Conservation (phyloP, 53 echinoderm and acorn worm species). For the Henricia sp. region DNA sequence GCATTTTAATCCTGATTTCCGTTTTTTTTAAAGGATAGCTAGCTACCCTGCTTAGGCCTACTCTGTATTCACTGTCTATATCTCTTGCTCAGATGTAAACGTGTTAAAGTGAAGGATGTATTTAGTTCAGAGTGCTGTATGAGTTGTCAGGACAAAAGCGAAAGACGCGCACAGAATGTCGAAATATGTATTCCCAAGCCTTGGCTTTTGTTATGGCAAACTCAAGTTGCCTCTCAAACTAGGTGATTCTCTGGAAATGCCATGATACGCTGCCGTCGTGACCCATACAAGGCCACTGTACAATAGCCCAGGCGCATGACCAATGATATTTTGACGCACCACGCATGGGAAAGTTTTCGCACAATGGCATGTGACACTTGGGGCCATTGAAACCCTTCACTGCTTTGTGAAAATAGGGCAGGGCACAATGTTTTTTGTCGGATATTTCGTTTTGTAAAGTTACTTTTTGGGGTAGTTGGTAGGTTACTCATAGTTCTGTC, state of each 20-base stretch:
- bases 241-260: neutral
- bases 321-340: too few species aligned
- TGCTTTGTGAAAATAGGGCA: too few species aligned
- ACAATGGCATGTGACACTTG: too few species aligned
- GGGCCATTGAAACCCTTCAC: too few species aligned
- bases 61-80: too few species aligned
- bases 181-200: neutral
- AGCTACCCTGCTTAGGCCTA: neutral
- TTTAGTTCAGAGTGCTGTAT: neutral
- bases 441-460: too few species aligned
- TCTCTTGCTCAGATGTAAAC: neutral
- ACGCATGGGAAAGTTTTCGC: neutral
- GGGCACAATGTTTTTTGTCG: too few species aligned
- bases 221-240: neutral
- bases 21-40: too few species aligned
- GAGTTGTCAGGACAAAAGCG: conserved; percentile 18
- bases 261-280: neutral
- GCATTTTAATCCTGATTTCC: neutral
- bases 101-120: neutral
- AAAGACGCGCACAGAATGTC: conserved; percentile 23
- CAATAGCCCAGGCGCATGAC: too few species aligned
- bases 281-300: neutral
- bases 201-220: neutral
- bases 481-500: too few species aligned
- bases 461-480: too few species aligned